These are phyloP conservation scores for Cydia fagiglandana DNA, from an alignment of 1,140 invertebrate genomes.

Conservation along the genomic window DNA sequence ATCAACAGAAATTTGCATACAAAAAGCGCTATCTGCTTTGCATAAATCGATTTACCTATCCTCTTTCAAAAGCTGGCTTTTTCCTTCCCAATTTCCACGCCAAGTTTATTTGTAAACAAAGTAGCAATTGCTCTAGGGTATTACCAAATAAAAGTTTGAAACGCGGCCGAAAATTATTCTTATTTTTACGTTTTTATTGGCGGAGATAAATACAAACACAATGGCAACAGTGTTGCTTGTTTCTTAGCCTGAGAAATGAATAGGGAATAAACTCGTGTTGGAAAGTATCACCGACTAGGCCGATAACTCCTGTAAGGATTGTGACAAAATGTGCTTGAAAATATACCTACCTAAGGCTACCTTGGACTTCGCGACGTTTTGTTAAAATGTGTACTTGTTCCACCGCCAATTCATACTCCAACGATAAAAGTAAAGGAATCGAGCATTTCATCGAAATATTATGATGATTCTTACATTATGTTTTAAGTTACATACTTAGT, in stretches of 20 bases:
- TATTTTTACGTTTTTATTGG: slow-evolving; percentile 46
- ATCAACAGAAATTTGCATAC: slow-evolving; percentile 75
- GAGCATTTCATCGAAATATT: too few species aligned
- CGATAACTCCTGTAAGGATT: not conserved
- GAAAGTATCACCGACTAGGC: slow-evolving; percentile 5
- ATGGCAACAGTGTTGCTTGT: slow-evolving; percentile 35
- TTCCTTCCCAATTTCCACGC: slow-evolving; percentile 69
- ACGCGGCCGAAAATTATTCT: slow-evolving; percentile 49
- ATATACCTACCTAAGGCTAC: too few species aligned
- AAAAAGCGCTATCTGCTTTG: slow-evolving; percentile 75
- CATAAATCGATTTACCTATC: slow-evolving; percentile 77
- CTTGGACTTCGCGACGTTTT: not conserved
- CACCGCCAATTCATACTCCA: not conserved
- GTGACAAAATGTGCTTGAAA: not conserved
- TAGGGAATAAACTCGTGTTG: slow-evolving; percentile 9
- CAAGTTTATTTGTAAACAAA: slow-evolving; percentile 76
- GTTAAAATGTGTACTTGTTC: not conserved
- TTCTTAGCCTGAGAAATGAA: slow-evolving; percentile 28
- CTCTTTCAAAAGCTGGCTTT: slow-evolving; percentile 67
- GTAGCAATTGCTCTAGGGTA: slow-evolving; percentile 73
- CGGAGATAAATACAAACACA: slow-evolving; percentile 42
- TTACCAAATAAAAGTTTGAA: slow-evolving; percentile 72
- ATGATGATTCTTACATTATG: too few species aligned
- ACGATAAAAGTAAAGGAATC: not conserved
- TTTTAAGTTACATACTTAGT: too few species aligned